Evolutionary conservation across 37 sponge, comb jelly and placozoan species (phyloP), one percentile per base, ranked within the genome.

Genomic region (Aphrocallistes beatrix): DNA sequence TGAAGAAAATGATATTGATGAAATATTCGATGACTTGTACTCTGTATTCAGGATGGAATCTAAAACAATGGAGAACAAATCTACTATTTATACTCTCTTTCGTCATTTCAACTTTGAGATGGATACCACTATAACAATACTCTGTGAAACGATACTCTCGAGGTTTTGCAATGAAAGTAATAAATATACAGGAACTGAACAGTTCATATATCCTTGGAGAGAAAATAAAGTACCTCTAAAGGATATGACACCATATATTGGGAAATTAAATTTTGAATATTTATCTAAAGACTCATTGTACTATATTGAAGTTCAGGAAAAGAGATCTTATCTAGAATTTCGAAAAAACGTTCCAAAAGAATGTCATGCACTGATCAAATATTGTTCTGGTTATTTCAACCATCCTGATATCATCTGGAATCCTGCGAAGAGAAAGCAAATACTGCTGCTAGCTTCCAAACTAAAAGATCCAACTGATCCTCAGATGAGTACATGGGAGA

Each of bases 341-440:
- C 10, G 32, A 3, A 28, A 28, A 13, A 25, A 6, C 6, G 21
- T 28, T 30, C 75, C 75, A 19, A 60, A 60, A 30, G 75, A 60
- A 60, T 60, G 75, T 30, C 75, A 60, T 28, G 28, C 75, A 3
- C 34, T 60, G 3, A 13, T 60, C 75, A 60, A 60, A 21, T 60
- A 60, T 60, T 60, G 75, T 13, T 60, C 75, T 25, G 75, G 75
- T 32, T 60, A 60, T 28, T 19, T 60, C 75, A 60, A 60, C 21
- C 75, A 60, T 13, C 75, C 75, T 32, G 75, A 60, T 30, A 60
- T 60, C 10, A 60, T 60, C 34, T 60, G 75, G 75, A 60, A 60
- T 25, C 3, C n/a, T 19, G 34, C 10, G 28, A 60, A 60, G 34
- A 28, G 34, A 3, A 60, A 28, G 6, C 75, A 60, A 60, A 60